A percentile compares a stretch with the other conserved stretches of the same genome.
Conservation (phyloP, 2,113 vertebrate species). For the Nycticebus coucang region DNA sequence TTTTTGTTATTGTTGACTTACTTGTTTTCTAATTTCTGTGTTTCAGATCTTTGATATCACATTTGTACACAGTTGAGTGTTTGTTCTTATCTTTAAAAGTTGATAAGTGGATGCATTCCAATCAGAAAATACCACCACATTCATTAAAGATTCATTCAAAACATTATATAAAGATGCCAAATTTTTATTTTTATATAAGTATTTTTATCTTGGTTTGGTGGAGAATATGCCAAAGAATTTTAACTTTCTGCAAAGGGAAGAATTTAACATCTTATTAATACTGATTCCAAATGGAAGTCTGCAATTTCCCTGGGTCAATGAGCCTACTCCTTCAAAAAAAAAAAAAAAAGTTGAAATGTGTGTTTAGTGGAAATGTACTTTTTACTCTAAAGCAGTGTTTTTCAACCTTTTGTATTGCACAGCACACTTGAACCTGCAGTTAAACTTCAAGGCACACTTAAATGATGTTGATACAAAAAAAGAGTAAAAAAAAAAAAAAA, state of each 20-base stretch:
- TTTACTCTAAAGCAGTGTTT: not conserved
- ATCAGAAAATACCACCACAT: not conserved
- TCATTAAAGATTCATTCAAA: slow-evolving; percentile 11
- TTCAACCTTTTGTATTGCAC: too few species aligned
- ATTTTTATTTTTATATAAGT: not conserved
- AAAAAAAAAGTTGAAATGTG: not conserved
- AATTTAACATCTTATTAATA: slow-evolving; percentile 13
- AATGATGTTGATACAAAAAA: too few species aligned
- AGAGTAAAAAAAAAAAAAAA: too few species aligned
- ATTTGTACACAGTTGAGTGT: not conserved
- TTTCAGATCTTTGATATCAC: not conserved
- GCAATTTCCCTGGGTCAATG: not conserved
- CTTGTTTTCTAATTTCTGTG: not conserved
- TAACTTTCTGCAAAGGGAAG: not conserved
- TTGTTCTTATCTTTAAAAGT: slow-evolving; percentile 13
- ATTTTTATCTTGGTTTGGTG: not conserved
- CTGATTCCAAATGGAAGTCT: not conserved
- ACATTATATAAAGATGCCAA: not conserved
- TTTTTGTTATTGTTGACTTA: slow-evolving; percentile 19
- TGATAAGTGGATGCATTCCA: not conserved
- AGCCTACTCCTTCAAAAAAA: not conserved
- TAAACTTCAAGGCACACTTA: too few species aligned
- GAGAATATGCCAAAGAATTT: not conserved
- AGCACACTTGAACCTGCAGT: too few species aligned
- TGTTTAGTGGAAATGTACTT: not conserved